Base-by-base conservation (phyloP, 2,888 invertebrate species). In the Tromatobia lineatoria region DNA sequence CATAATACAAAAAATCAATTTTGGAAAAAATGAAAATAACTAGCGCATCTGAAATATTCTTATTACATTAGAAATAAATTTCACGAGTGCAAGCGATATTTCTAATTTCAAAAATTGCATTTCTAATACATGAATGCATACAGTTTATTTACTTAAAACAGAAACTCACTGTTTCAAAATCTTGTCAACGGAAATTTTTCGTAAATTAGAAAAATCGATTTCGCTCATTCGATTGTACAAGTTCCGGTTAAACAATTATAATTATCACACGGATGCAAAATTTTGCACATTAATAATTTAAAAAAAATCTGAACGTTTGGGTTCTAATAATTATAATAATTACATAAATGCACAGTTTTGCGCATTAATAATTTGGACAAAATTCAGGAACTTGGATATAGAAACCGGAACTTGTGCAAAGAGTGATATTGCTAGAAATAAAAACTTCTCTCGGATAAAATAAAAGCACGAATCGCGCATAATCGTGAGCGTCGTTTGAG, bases 401-500 rank as follows among this genome's bases (percentile, higher is more conserved):
- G 8, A 38, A 34, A 15, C 10, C 34, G 8, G 0, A 34, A 61
- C 61, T 61, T 29, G n/a, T 18, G 18, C 61, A 34, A 3, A 20
- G 13, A 45, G 18, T 34, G 13, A 64, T 18, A 57, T 25, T 57
- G 42, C 11, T 73, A 73, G 42, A 42, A 57, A 57, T 59, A 73
- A 45, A 57, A 38, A 67, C 20, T 57, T 38, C 13, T 59, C 38
- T 52, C 20, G 15, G 38, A 70, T 15, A 15, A 8, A 23, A 38
- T 10, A 34, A 61, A 34, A 20, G 18, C 20, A 29, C 38, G 57
- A 59, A 47, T 11, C 23, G n/a, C 70, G 78, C 78, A 50, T 42
- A 70, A 78, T 77, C 59, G 69, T 18, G 25, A 61, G 38, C 29
- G 47, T 61, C 38, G 42, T 73, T 64, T n/a, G 18, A 38, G 10